Evolutionary conservation across 2,797 vertebrate species (phyloP).

Genomic region (Intellagama lesueurii): DNA sequence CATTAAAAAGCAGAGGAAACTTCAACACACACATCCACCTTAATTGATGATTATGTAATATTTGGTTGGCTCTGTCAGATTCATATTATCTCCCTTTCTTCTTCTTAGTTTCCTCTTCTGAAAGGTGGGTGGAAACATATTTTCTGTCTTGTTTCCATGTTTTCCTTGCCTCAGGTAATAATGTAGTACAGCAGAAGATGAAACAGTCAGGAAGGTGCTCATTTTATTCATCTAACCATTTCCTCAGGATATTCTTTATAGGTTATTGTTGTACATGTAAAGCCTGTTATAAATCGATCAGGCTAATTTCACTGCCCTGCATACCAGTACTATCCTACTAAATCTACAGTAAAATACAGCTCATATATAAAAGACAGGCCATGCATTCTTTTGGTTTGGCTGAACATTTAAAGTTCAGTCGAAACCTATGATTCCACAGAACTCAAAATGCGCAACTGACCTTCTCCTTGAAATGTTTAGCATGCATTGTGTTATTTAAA

Average conservation of each 20-base stretch:
- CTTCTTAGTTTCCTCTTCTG: neutral
- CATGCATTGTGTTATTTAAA: too few species aligned
- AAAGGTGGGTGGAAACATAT: neutral
- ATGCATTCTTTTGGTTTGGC: neutral
- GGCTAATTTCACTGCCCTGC: neutral
- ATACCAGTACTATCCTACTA: neutral
- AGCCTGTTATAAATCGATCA: neutral
- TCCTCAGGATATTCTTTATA: neutral
- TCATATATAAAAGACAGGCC: neutral
- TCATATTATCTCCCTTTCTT: slow-evolving; percentile 23
- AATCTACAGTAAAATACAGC: neutral
- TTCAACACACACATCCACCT: slow-evolving; percentile 23
- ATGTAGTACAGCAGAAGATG: neutral
- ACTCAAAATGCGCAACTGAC: too few species aligned
- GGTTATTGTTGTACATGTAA: neutral
- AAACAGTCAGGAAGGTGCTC: neutral
- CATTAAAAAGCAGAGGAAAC: slow-evolving; percentile 44
- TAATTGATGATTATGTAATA: slow-evolving; percentile 32
- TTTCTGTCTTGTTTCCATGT: neutral
- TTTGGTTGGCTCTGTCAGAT: neutral
- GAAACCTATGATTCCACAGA: too few species aligned
- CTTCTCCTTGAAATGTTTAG: too few species aligned
- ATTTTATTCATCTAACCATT: neutral
- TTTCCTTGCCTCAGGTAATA: neutral
- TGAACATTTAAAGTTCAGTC: neutral